Evolutionary conservation across 2,888 invertebrate genomes (phyloP).

Genomic region (Dorcus parallelipipedus): DNA sequence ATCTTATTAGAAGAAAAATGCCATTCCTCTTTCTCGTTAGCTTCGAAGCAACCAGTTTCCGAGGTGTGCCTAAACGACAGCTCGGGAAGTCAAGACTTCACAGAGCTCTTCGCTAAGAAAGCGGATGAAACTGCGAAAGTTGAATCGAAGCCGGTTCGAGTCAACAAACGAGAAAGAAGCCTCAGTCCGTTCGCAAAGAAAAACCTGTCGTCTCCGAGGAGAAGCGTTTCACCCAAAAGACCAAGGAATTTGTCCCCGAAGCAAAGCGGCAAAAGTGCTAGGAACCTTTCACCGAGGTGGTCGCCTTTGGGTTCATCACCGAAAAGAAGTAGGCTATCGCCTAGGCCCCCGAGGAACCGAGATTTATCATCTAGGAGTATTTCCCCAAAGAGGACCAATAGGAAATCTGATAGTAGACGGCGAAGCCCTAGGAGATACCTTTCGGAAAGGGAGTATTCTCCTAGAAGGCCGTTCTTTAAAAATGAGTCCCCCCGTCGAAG

Average conservation of each 20-base stretch:
- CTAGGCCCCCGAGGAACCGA: neutral
- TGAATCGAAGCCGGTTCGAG: neutral
- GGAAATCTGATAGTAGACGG: too few relatives aligned
- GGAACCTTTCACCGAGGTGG: neutral
- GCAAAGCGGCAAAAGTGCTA: too few relatives aligned
- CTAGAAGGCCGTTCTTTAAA: constrained; percentile 5
- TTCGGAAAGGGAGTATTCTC: constrained; percentile 6
- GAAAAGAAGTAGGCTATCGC: neutral
- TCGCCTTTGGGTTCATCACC: constrained; percentile 3
- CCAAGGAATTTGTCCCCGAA: too few relatives aligned
- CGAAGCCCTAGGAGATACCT: neutral
- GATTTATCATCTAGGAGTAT: too few relatives aligned
- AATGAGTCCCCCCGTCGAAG: neutral
- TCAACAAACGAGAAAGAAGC: neutral
- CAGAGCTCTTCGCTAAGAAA: constrained; percentile 27
- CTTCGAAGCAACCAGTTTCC: constrained; percentile 28
- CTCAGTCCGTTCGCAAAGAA: neutral
- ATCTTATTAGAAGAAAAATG: neutral
- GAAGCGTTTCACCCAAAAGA: constrained; percentile 8
- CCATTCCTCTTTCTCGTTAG: constrained; percentile 29
- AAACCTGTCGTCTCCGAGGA: neutral
- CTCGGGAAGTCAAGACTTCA: constrained; percentile 31
- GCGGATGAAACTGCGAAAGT: neutral
- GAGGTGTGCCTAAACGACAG: neutral
- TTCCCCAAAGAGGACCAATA: too few relatives aligned